Base-by-base conservation (phyloP, 2,113 vertebrate species). In the Sebastes fasciatus region DNA sequence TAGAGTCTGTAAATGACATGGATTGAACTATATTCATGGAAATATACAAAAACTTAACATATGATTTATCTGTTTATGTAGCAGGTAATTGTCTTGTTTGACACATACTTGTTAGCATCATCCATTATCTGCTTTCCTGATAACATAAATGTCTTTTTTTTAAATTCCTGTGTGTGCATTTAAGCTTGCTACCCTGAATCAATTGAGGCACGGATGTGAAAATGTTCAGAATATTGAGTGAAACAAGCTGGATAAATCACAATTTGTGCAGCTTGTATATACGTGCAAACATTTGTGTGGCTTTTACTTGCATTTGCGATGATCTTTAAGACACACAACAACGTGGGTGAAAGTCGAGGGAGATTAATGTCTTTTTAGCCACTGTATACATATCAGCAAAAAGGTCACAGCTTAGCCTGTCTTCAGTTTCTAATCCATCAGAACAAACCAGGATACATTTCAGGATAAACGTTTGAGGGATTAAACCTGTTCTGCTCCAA, bases 361-460 rank as follows among this genome's bases (percentile, higher is more conserved):
- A 66, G 83, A 82, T 82, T 51, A 78, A 86, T 60, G 72, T 84
- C 23, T 74, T 87, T 34, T 82, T 51, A 70, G 26, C 16, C 42
- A 63, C 51, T 63, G 62, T 71, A 58, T 52, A 46, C 55, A 57
- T 55, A 68, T 80, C 58, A 69, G 40, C 42, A 48, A 58, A 79
- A 76, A 79, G 79, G 83, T 83, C 64, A 82, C 66, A 66, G 74
- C 60, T 86, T 80, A 76, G 45, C 34, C 69, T 74, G 63, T 80
- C 69, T 61, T n/a, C 48, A 65, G n/a, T 52, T 82, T 86, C 67
- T 89, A 77, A 89, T 86, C 80, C 76, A 76, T 77, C 34, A 11
- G 17, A 81, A 76, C 63, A 74, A 82, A 85, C 51, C 74, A 79
- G 80, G 73, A 42, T 75, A 10, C 1, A 69, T 80, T 86, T 52